Percentiles rank a stretch among this genome's conserved stretches.
Evolutionary conservation across 2,113 vertebrate genomes (phyloP).

Genomic region (Nesoenas mayeri): DNA sequence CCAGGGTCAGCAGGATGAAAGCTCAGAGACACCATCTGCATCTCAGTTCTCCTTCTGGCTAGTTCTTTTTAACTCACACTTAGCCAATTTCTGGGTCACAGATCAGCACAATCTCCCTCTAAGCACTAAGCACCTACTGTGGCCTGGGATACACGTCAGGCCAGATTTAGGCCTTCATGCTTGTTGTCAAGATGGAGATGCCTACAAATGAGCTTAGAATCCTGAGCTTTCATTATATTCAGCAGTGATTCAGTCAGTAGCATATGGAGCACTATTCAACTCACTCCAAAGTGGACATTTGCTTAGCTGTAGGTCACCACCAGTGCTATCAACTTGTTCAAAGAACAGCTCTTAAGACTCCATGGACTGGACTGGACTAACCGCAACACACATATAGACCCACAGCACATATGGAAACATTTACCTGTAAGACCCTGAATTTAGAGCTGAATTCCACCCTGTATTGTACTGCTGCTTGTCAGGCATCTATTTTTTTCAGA

Average conservation of each 20-base stretch:
- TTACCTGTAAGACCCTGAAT: not conserved
- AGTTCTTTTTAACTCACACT: not conserved
- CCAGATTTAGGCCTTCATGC: not conserved
- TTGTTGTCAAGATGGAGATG: not conserved
- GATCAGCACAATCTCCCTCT: not conserved
- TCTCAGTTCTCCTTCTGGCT: not conserved
- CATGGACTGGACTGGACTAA: not conserved
- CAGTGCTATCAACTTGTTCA: not conserved
- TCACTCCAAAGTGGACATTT: not conserved
- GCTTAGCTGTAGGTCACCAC: not conserved
- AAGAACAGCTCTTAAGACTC: not conserved
- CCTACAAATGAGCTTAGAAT: not conserved
- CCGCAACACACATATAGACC: not conserved
- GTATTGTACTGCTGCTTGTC: not conserved
- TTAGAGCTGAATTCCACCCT: not conserved
- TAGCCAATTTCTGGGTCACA: not conserved
- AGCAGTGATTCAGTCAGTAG: not conserved
- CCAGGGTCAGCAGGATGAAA: not conserved
- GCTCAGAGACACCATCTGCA: rapidly evolving
- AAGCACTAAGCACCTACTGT: not conserved
- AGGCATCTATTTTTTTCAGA: not conserved
- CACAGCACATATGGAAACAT: not conserved
- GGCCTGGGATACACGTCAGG: not conserved
- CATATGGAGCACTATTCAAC: not conserved
- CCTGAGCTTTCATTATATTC: not conserved